A percentile compares a stretch with the other conserved stretches of the same genome.
Evolutionary conservation across 1,140 invertebrate genomes (phyloP).

Genomic region (Rhopalosiphum padi): DNA sequence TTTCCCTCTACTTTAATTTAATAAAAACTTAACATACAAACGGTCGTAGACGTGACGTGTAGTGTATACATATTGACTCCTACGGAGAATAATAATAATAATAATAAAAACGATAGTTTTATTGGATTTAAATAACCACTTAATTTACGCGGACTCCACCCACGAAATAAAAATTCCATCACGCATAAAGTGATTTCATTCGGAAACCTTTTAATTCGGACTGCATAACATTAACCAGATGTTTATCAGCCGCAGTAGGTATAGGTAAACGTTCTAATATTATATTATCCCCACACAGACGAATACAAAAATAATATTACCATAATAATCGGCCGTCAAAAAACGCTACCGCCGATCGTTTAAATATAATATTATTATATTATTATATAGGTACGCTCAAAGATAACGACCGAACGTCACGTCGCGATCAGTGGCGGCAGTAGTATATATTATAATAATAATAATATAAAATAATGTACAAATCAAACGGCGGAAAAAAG

Average conservation of each 20-base stretch:
- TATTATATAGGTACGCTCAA: not conserved
- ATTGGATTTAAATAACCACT: conserved; percentile 31
- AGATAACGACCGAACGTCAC: not conserved
- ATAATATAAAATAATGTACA: not conserved
- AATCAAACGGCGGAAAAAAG: not conserved
- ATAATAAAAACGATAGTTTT: not conserved
- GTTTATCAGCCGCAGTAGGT: conserved; percentile 1
- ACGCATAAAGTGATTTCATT: not conserved
- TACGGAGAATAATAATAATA: not conserved
- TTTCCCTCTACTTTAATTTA: not conserved
- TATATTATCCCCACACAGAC: not conserved
- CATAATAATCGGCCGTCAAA: conserved; percentile 34
- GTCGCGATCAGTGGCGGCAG: not conserved
- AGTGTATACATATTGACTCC: not conserved
- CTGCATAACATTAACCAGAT: conserved; percentile 47
- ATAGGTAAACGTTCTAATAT: not conserved
- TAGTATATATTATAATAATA: conserved; percentile 10
- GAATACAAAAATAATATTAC: conserved; percentile 15
- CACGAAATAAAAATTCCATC: conserved; percentile 44
- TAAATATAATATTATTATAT: conserved; percentile 8
- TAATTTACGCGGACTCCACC: conserved; percentile 38
- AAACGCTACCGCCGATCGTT: conserved; percentile 28
- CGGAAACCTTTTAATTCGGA: conserved; percentile 51
- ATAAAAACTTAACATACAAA: not conserved
- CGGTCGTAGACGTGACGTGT: not conserved